Evolutionary conservation across 1,140 invertebrate species (phyloP).

Genomic region (Drosophila funebris): DNA sequence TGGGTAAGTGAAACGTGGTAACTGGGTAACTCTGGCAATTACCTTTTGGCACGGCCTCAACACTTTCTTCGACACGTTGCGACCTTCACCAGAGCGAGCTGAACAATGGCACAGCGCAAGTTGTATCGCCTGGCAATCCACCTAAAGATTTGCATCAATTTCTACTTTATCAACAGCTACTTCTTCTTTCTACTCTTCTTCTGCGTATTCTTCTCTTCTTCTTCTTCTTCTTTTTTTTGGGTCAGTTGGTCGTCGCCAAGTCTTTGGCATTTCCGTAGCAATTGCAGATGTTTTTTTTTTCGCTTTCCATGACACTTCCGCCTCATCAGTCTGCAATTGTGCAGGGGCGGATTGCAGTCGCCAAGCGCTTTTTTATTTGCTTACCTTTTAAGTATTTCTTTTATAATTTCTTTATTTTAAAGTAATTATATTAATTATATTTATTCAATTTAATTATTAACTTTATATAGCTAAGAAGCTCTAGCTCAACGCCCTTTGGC

Average conservation of each 20-base stretch:
- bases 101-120: conserved; percentile 36
- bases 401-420: too few relatives aligned
- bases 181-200: background rate
- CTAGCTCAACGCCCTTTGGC: background rate
- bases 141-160: conserved; percentile 37
- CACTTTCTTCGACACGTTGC: conserved; percentile 47
- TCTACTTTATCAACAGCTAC: background rate
- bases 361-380: background rate
- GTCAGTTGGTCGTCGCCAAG: conserved; percentile 48
- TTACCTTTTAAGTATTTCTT: background rate
- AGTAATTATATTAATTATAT: too few relatives aligned
- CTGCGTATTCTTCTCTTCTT: background rate
- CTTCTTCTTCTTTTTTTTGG: conserved; percentile 25
- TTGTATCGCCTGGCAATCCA: conserved; percentile 27
- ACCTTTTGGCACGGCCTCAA: conserved; percentile 57
- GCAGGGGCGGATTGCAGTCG: background rate
- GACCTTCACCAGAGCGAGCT: conserved; percentile 19
- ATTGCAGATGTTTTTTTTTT: conserved; percentile 21
- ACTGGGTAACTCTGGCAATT: conserved; percentile 50
- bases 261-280: conserved; percentile 15
- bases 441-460: too few relatives aligned
- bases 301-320: conserved; percentile 43
- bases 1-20: conserved; percentile 57
- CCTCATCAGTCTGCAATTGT: conserved; percentile 6
- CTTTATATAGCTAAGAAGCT: too few relatives aligned